These are phyloP conservation scores for Apolygus lucorum DNA, from an alignment of 1,140 invertebrate species.

Conservation along the genomic window DNA sequence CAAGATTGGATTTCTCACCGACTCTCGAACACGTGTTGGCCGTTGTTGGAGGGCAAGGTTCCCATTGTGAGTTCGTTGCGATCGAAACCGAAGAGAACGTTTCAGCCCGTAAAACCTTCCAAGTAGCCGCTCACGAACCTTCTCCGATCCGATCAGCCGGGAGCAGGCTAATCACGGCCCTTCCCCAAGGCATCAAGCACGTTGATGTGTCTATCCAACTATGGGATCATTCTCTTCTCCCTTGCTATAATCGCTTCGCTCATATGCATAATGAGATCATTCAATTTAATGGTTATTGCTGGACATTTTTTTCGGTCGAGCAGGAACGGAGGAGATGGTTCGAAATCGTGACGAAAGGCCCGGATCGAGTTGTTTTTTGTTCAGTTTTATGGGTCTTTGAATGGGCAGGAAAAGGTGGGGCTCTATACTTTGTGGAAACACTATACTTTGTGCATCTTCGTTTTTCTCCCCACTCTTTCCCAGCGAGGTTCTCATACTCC, in stretches of 20 bases:
- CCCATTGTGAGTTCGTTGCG: too few species aligned
- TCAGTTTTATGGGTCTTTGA: neutral
- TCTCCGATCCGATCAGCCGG: conserved; percentile 1
- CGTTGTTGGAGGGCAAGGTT: too few species aligned
- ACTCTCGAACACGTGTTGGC: too few species aligned
- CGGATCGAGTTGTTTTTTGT: neutral
- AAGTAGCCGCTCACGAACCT: neutral
- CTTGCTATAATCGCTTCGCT: conserved; percentile 5
- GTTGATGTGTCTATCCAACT: conserved; percentile 19
- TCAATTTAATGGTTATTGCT: conserved; percentile 22
- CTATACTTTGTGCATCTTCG: too few species aligned
- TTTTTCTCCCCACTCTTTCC: neutral
- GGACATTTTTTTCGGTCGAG: neutral
- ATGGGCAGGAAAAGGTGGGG: neutral
- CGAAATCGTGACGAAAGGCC: conserved; percentile 9
- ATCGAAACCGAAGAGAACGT: too few species aligned
- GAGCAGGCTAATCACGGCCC: conserved; percentile 2
- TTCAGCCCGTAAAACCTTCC: too few species aligned
- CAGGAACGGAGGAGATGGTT: neutral
- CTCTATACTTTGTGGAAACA: neutral
- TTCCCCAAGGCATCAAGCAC: conserved; percentile 4
- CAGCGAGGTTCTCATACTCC: neutral
- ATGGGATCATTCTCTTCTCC: conserved; percentile 9
- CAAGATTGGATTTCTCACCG: too few species aligned
- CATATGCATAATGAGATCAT: conserved; percentile 24